Conservation (phyloP, 2,888 invertebrate genomes). For the Gasteruption jaculator region DNA sequence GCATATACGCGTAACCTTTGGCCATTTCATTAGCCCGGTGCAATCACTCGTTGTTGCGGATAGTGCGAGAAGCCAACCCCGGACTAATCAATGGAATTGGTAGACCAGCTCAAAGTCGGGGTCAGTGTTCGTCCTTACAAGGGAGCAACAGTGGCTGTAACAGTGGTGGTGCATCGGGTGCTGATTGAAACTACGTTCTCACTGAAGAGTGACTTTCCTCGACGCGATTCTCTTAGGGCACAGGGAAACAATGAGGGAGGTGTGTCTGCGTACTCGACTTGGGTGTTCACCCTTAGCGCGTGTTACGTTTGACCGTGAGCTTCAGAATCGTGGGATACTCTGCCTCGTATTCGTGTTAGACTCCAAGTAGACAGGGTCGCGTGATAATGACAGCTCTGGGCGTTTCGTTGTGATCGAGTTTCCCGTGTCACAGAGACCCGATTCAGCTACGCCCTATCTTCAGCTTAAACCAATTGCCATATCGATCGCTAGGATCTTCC, state of each 20-base stretch:
- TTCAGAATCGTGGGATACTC: conserved; percentile 25
- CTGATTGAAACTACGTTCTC: conserved; percentile 37
- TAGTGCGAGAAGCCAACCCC: conserved; percentile 32
- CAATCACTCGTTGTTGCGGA: conserved; percentile 36
- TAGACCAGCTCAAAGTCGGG: conserved; percentile 46
- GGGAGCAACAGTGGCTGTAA: conserved; percentile 25
- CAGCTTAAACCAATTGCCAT: conserved; percentile 5
- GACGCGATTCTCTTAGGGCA: conserved; percentile 14
- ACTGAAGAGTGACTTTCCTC: conserved; percentile 16
- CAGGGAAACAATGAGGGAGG: conserved; percentile 39
- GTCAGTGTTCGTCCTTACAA: conserved; percentile 32
- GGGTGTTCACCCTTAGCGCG: conserved; percentile 26
- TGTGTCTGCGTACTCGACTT: conserved; percentile 30
- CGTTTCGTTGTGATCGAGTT: conserved; percentile 46
- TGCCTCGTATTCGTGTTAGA: too few species aligned
- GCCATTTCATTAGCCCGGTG: conserved; percentile 49
- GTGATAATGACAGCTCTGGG: conserved; percentile 51
- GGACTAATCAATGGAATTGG: conserved; percentile 50
- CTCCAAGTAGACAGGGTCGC: conserved; percentile 40
- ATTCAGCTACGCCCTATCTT: conserved; percentile 44
- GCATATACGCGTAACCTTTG: conserved; percentile 34
- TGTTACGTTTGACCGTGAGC: conserved; percentile 26
- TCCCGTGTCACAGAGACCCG: conserved; percentile 44
- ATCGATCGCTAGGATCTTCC: not conserved
- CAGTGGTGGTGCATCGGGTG: conserved; percentile 23